A percentile compares a stretch with the other conserved stretches of the same genome.
phyloP scores from a whole-genome alignment of 2,888 invertebrate species.

The Cyaniris semiargus region DNA sequence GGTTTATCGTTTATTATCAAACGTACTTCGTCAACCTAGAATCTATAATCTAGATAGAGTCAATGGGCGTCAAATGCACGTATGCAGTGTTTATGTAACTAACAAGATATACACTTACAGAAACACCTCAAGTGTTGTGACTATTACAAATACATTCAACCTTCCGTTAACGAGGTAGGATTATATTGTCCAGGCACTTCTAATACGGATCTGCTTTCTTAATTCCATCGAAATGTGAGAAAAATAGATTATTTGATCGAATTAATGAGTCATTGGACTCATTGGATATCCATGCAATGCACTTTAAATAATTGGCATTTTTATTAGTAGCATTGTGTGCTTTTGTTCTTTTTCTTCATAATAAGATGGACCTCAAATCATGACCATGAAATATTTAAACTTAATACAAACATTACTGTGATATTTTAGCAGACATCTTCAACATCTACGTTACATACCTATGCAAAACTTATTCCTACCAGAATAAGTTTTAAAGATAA shows the following conservation, averaged over 20 bases:
- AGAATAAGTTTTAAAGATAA: constrained; percentile 3
- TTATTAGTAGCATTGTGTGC: no score
- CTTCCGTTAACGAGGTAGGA: background rate
- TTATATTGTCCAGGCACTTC: background rate
- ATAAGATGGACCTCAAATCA: no score
- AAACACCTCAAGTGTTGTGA: constrained; percentile 42
- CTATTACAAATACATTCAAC: constrained; percentile 11
- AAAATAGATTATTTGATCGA: background rate
- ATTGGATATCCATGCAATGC: no score
- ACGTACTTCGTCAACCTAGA: background rate
- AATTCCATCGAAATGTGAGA: background rate
- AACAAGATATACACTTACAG: constrained; percentile 40
- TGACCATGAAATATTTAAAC: background rate
- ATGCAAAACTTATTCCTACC: background rate
- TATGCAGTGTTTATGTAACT: constrained; percentile 38
- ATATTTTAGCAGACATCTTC: background rate
- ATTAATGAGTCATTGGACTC: background rate
- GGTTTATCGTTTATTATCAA: background rate
- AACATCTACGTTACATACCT: background rate
- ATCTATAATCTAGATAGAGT: no score
- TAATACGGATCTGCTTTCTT: background rate
- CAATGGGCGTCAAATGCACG: constrained; percentile 18
- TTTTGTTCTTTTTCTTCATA: no score
- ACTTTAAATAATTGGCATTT: no score
- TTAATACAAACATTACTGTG: background rate